phyloP scores from a whole-genome alignment of 2,113 vertebrate species.

The Rhegmatorhina hoffmannsi region DNA sequence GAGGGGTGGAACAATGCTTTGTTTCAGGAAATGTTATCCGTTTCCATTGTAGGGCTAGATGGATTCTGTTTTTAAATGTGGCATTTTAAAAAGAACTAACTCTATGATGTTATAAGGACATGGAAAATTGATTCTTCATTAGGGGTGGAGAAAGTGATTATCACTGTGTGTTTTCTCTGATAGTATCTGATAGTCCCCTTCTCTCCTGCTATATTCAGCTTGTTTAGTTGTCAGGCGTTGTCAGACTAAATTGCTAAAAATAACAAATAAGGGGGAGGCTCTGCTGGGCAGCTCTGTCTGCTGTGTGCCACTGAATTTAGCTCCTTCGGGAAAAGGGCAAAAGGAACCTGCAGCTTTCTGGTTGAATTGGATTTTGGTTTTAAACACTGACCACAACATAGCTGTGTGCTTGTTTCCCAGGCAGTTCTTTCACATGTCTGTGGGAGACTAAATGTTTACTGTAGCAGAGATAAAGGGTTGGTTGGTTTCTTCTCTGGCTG shows the following conservation, averaged over 20 bases:
- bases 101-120: constrained; percentile 73
- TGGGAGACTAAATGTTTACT: background rate
- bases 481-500: background rate
- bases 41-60: constrained; percentile 68
- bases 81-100: constrained; percentile 65
- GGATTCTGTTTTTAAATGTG: constrained; percentile 71
- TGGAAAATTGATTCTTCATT: constrained; percentile 74
- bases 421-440: background rate
- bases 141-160: constrained; percentile 76
- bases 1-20: constrained; percentile 69
- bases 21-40: constrained; percentile 75
- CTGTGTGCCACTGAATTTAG: constrained; percentile 71
- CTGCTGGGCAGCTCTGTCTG: constrained; percentile 55
- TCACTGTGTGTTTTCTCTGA: constrained; percentile 68
- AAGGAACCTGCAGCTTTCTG: constrained; percentile 60
- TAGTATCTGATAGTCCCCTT: constrained; percentile 75
- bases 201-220: constrained; percentile 76
- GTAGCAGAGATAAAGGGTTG: background rate
- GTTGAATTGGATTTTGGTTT: constrained; percentile 61
- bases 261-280: constrained; percentile 78
- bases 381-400: constrained; percentile 35
- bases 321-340: constrained; percentile 64
- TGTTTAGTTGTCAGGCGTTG: constrained; percentile 81
- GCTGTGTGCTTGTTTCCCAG: constrained; percentile 11
- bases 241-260: constrained; percentile 80